These are phyloP conservation scores for Bolborhynchus lineola DNA, from an alignment of 2,113 vertebrate species.

Conservation along the genomic window DNA sequence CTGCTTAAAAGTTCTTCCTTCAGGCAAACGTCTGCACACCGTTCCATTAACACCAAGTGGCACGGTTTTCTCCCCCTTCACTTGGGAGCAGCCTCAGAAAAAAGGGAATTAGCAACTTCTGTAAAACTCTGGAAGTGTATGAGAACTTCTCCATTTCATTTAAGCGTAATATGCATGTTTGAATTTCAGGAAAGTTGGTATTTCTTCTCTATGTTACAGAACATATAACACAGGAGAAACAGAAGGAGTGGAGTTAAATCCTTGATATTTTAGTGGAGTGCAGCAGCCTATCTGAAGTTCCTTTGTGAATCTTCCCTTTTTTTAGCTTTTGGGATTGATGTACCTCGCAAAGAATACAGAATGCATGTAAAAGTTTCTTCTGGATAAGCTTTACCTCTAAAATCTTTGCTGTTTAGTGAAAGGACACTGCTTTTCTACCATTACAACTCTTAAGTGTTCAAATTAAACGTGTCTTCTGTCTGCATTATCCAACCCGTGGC, in stretches of 20 bases:
- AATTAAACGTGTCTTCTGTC: too few species aligned
- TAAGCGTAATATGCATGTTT: not conserved
- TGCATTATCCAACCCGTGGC: not conserved
- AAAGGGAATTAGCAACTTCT: not conserved
- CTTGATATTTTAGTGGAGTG: not conserved
- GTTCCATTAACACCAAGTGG: slow-evolving; percentile 42
- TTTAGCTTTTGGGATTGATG: not conserved
- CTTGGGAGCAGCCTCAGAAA: slow-evolving; percentile 17
- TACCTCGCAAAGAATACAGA: not conserved
- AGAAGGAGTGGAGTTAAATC: not conserved
- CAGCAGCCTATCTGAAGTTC: not conserved
- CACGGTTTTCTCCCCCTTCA: not conserved
- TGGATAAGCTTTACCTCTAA: not conserved
- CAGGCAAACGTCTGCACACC: slow-evolving; percentile 36
- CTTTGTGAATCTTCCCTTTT: not conserved
- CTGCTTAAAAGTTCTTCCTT: slow-evolving; percentile 58
- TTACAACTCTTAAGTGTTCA: not conserved
- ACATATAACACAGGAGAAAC: not conserved
- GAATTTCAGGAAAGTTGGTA: not conserved
- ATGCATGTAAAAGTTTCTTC: not conserved
- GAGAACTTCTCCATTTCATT: slow-evolving; percentile 13
- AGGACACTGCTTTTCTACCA: not conserved
- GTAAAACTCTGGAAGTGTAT: not conserved
- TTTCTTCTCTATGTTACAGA: not conserved
- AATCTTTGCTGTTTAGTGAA: not conserved